Base-by-base conservation (phyloP, 2,797 vertebrate species). In the Mallotus villosus region DNA sequence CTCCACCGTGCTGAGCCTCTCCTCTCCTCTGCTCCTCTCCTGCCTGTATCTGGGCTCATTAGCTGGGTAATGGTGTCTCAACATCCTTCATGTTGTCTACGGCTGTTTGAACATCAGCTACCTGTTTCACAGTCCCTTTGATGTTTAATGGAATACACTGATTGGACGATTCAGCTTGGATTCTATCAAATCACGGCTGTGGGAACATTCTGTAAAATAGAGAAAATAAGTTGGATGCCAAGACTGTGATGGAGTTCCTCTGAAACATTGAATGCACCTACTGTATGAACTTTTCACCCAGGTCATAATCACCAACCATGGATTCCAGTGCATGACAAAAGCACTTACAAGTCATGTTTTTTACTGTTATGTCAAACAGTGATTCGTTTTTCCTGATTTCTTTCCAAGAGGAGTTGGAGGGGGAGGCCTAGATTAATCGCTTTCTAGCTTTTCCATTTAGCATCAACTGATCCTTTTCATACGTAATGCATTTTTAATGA, bases 401-500 rank as follows among this genome's bases (percentile, higher is more conserved):
- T n/a, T 6, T 55, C 51, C 19, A 55, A 55, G 51, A 55, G 4
- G 16, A 55, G 51, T 55, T 55, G 17, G 62, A 70, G 37, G 58
- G 80, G 63, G 73, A 74, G 51, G 59, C 71, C 70, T 65, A 77
- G 75, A 89, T 90, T 82, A 92, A 89, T 85, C 75, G 75, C 59
- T 79, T 78, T 82, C 79, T 53, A 71, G 82, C 68, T 74, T 77
- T 87, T 87, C 85, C 87, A 89, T 92, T 92, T 91, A 90, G 87
- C 84, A 89, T 91, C 85, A 89, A 91, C 84, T 89, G 82, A 86
- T 90, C 84, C 87, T 84, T 67, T 82, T 88, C 87, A 82, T 83
- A 87, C 89, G 87, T 91, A 92, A 92, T 93, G 86, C 82, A 90
- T 87, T 91, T 92, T 92, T 91, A 91, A 93, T 92, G 86, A 91